Evolutionary conservation across 1,140 invertebrate species (phyloP).

Genomic region (Plodia interpunctella): DNA sequence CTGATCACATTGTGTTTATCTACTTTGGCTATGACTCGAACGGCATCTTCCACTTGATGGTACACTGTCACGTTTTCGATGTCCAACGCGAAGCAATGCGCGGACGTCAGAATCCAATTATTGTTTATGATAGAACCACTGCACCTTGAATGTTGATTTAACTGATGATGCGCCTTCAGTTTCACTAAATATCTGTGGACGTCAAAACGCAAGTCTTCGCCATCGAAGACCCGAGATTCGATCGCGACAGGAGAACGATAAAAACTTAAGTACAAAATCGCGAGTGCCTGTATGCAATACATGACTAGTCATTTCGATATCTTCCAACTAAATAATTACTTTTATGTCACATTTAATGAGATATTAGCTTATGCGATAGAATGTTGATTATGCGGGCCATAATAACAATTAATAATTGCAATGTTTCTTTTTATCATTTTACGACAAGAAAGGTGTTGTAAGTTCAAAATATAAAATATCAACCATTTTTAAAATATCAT

Average conservation of each 20-base stretch:
- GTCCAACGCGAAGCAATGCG: conserved; percentile 20
- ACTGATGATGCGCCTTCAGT: conserved; percentile 7
- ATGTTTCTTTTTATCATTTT: background rate
- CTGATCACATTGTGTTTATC: background rate
- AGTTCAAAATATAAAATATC: no score
- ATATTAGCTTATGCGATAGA: background rate
- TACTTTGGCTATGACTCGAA: conserved; percentile 13
- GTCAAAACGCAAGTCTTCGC: conserved; percentile 2
- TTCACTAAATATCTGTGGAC: conserved; percentile 19
- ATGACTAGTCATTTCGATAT: conserved; percentile 2
- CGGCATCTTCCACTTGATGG: conserved; percentile 7
- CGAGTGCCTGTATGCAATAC: background rate
- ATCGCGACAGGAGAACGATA: conserved; percentile 4
- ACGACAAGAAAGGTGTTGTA: background rate
- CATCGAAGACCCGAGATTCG: conserved; percentile 15
- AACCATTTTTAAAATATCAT: no score
- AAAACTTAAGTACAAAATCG: background rate
- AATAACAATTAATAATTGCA: background rate
- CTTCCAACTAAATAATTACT: conserved; percentile 7
- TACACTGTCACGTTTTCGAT: conserved; percentile 7
- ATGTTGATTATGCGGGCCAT: conserved; percentile 10
- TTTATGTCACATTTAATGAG: background rate
- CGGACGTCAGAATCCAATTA: conserved; percentile 28
- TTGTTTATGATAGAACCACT: conserved; percentile 25
- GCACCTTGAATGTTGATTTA: conserved; percentile 1